phyloP scores from a whole-genome alignment of 2,888 invertebrate species.

The Nemotelus nigrinus region DNA sequence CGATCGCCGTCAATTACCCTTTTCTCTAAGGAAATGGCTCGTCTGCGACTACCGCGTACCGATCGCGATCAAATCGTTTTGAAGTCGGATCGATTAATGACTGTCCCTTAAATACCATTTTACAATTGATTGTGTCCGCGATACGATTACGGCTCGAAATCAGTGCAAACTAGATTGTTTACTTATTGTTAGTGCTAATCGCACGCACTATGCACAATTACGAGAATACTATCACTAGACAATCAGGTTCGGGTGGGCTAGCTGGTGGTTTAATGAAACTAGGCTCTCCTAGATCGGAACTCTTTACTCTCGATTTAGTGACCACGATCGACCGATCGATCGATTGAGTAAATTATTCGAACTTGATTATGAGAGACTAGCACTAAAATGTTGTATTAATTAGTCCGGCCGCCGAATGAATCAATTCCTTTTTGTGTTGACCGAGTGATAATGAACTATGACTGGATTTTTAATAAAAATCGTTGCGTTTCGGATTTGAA shows the following conservation, averaged over 20 bases:
- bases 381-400: not conserved
- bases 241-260: not conserved
- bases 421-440: constrained; percentile 22
- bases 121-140: not conserved
- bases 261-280: too few relatives aligned
- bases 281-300: too few relatives aligned
- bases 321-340: too few relatives aligned
- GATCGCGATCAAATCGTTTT: constrained; percentile 31
- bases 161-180: not conserved
- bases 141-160: not conserved
- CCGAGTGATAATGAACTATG: constrained; percentile 43
- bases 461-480: not conserved
- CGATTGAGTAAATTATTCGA: constrained; percentile 23
- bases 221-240: constrained; percentile 12
- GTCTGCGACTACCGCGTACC: constrained; percentile 27
- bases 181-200: not conserved
- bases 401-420: not conserved
- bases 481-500: not conserved
- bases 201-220: constrained; percentile 36
- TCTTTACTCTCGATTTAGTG: too few relatives aligned
- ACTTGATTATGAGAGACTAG: not conserved
- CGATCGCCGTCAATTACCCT: not conserved
- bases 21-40: constrained; percentile 31
- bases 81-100: constrained; percentile 30
- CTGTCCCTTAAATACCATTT: constrained; percentile 39